A percentile compares a stretch with the other conserved stretches of the same genome.
phyloP scores from a whole-genome alignment of 2,888 invertebrate genomes.

The Eristalis arbustorum region DNA sequence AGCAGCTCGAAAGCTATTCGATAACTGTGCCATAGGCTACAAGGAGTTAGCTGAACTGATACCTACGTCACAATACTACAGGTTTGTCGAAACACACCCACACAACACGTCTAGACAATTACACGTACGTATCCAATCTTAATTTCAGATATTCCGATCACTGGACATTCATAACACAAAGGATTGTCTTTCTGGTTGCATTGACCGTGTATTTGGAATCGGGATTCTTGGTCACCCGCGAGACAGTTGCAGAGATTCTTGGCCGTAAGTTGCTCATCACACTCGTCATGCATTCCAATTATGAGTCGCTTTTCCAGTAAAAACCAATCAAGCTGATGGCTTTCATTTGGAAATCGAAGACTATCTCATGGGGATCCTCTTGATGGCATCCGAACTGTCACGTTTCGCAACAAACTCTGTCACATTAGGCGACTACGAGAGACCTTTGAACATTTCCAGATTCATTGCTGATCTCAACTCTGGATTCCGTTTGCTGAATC shows the following conservation, averaged over 20 bases:
- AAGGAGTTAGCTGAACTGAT: conserved; percentile 84
- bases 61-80: conserved; percentile 90
- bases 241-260: conserved; percentile 88
- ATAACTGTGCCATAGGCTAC: conserved; percentile 85
- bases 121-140: not conserved
- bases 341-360: conserved; percentile 96
- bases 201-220: conserved; percentile 90
- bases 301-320: conserved; percentile 82
- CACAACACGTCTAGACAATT: not conserved
- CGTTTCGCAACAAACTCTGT: conserved; percentile 92
- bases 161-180: conserved; percentile 91
- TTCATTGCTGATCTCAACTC: conserved; percentile 94
- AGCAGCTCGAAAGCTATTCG: conserved; percentile 85
- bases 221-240: conserved; percentile 87
- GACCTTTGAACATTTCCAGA: conserved; percentile 90
- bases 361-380: conserved; percentile 91
- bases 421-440: conserved; percentile 90
- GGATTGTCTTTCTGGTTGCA: conserved; percentile 88
- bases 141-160: conserved; percentile 88
- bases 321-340: conserved; percentile 84
- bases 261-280: conserved; percentile 84
- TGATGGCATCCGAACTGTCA: conserved; percentile 91
- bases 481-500: conserved; percentile 92
- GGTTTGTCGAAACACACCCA: conserved; percentile 80
- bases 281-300: not conserved